phyloP scores from a whole-genome alignment of 2,888 invertebrate species.

The Digitonthophagus gazella region DNA sequence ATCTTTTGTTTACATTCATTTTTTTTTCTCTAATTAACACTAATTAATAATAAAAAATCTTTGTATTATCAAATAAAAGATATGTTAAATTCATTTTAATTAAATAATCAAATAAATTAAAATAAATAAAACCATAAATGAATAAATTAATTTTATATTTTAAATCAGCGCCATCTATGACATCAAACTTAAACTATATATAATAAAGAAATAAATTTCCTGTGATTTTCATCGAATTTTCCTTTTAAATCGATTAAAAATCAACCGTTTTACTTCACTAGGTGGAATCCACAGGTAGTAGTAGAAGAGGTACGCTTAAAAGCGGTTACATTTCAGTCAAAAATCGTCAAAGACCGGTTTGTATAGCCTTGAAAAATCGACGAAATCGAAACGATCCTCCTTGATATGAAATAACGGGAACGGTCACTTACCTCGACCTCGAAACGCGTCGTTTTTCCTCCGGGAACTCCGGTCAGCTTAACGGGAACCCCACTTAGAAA shows the following conservation, averaged over 20 bases:
- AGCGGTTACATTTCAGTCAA: too few relatives aligned
- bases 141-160: not conserved
- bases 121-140: not conserved
- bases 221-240: not conserved
- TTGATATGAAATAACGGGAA: constrained; percentile 1
- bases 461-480: not conserved
- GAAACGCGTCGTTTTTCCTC: not conserved
- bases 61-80: too few relatives aligned
- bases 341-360: too few relatives aligned
- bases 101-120: not conserved
- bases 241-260: not conserved
- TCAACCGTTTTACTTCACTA: not conserved
- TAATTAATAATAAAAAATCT: too few relatives aligned
- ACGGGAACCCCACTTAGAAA: not conserved
- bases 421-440: not conserved
- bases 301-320: not conserved
- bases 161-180: not conserved
- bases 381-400: constrained; percentile 11
- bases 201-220: not conserved
- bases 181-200: not conserved
- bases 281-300: constrained; percentile 19
- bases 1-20: too few relatives aligned
- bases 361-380: constrained; percentile 20
- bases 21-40: too few relatives aligned
- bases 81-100: not conserved